Percentiles rank a stretch among this genome's conserved stretches.
Evolutionary conservation across 2,113 vertebrate species (phyloP).

Genomic region (Oreochromis tanganicae): DNA sequence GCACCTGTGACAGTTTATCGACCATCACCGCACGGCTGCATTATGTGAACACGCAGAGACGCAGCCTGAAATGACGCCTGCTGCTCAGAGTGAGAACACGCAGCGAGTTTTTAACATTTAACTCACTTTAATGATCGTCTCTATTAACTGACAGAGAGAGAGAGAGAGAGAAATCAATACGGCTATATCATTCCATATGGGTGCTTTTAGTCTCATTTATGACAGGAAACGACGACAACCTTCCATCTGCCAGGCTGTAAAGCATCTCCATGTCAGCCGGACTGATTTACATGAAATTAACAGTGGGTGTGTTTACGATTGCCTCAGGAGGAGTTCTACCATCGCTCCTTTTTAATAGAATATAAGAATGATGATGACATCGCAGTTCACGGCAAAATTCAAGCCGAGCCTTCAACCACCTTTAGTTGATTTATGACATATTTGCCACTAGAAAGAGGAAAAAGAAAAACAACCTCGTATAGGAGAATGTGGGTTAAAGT

Average conservation of each 20-base stretch:
- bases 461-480: background rate
- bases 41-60: background rate
- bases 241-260: background rate
- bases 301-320: background rate
- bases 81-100: background rate
- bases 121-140: background rate
- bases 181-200: background rate
- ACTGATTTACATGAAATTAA: background rate
- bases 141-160: background rate
- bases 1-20: background rate
- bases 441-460: background rate
- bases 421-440: background rate
- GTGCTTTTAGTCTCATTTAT: conserved; percentile 4
- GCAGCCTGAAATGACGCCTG: background rate
- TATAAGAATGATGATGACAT: background rate
- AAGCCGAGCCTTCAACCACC: background rate
- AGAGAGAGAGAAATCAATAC: conserved; percentile 7
- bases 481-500: background rate
- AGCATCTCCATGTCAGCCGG: background rate
- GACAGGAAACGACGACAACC: background rate
- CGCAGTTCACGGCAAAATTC: background rate
- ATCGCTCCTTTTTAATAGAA: background rate
- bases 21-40: background rate
- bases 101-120: background rate
- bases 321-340: background rate